Conservation (phyloP, 2,888 invertebrate genomes). For the Tyria jacobaeae region DNA sequence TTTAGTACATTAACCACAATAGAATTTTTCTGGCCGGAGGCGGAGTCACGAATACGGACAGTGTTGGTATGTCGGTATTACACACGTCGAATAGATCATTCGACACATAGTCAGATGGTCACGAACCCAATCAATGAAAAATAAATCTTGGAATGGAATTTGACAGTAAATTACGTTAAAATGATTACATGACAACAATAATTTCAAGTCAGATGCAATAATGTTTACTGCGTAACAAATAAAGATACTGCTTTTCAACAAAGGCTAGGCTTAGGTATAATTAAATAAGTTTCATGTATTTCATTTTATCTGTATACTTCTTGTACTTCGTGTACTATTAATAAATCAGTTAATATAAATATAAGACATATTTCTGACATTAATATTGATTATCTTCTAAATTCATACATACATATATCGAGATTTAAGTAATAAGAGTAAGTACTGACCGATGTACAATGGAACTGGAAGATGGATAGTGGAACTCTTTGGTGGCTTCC, state of each 20-base stretch:
- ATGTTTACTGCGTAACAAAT: not conserved
- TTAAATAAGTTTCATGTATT: not conserved
- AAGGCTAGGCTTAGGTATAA: not conserved
- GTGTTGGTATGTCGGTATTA: slow-evolving; percentile 66
- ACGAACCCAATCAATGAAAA: slow-evolving; percentile 67
- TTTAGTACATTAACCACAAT: slow-evolving; percentile 84
- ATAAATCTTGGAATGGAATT: slow-evolving; percentile 56
- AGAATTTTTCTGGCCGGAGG: slow-evolving; percentile 82
- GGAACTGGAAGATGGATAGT: no score
- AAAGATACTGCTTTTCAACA: not conserved
- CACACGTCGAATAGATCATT: slow-evolving; percentile 63
- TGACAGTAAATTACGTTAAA: slow-evolving; percentile 53
- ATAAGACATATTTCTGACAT: no score
- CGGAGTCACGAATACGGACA: slow-evolving; percentile 70
- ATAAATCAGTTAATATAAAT: no score
- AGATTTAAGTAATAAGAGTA: no score
- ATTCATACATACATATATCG: no score
- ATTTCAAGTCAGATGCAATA: not conserved
- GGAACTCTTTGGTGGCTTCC: no score
- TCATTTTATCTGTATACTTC: not conserved
- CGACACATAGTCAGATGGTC: slow-evolving; percentile 67
- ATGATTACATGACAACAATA: slow-evolving; percentile 19
- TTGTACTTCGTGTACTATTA: no score
- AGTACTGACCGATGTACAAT: no score
- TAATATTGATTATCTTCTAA: no score